Conservation (phyloP, 37 sponge, comb jelly and placozoan genomes). For the Mnemiopsis leidyi region DNA sequence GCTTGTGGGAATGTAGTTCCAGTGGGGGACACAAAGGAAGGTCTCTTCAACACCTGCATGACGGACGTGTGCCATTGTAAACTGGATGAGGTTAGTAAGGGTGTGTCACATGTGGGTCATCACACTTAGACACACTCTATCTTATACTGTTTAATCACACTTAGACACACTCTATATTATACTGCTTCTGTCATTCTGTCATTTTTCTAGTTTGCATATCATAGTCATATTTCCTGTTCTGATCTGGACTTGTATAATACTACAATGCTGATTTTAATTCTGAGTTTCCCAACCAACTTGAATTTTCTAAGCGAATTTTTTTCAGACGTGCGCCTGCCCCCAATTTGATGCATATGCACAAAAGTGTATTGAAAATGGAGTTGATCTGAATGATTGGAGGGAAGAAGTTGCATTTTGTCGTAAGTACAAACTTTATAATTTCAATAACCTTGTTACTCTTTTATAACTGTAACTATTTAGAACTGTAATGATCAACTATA, state of each 20-base stretch:
- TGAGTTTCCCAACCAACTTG: neutral
- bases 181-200: too few relatives aligned
- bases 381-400: slow-evolving; percentile 41
- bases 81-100: neutral
- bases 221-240: too few relatives aligned
- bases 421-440: too few relatives aligned
- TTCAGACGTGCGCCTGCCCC: neutral
- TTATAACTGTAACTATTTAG: too few relatives aligned
- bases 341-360: neutral
- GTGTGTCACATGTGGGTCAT: too few relatives aligned
- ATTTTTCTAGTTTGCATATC: too few relatives aligned
- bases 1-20: neutral
- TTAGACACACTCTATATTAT: too few relatives aligned
- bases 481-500: too few relatives aligned
- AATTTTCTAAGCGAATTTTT: neutral
- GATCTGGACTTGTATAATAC: too few relatives aligned
- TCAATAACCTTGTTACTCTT: too few relatives aligned
- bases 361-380: neutral
- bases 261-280: neutral
- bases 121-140: too few relatives aligned
- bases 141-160: too few relatives aligned
- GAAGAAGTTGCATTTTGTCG: neutral
- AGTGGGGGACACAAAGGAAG: slow-evolving; percentile 8
- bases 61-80: neutral
- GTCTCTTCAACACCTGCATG: slow-evolving; percentile 20